These are phyloP conservation scores for Callaeas wilsoni DNA, from an alignment of 2,113 vertebrate genomes.

Conservation along the genomic window DNA sequence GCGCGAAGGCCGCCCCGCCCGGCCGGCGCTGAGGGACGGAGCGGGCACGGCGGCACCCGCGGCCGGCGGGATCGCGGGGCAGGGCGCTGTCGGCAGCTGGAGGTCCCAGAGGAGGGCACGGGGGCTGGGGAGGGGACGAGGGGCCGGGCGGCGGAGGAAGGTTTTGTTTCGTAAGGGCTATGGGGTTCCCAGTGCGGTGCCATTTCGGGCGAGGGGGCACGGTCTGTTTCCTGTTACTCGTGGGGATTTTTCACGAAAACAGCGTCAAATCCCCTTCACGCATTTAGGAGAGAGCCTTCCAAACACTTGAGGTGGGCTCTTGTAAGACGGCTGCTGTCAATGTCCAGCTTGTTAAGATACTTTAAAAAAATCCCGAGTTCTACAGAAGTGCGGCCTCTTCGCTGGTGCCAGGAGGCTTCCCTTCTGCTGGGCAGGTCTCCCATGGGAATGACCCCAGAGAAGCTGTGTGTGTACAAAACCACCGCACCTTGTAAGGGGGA, in stretches of 20 bases:
- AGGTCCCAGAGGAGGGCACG: background rate
- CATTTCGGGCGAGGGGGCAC: accelerated
- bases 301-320: background rate
- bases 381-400: too few relatives aligned
- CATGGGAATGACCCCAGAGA: accelerated
- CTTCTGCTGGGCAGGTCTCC: background rate
- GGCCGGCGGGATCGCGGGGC: background rate
- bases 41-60: background rate
- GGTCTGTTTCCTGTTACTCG: background rate
- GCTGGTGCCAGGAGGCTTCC: background rate
- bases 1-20: background rate
- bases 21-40: background rate
- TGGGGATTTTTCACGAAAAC: background rate
- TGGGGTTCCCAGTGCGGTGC: accelerated
- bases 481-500: accelerated
- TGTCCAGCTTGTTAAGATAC: background rate
- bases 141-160: background rate
- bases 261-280: background rate
- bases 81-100: background rate
- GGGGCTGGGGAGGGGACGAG: background rate
- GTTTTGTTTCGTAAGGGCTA: accelerated
- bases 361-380: accelerated
- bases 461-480: too few relatives aligned
- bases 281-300: background rate
- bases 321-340: background rate